Conservation (phyloP, 2,797 vertebrate genomes). For the Tadarida brasiliensis region DNA sequence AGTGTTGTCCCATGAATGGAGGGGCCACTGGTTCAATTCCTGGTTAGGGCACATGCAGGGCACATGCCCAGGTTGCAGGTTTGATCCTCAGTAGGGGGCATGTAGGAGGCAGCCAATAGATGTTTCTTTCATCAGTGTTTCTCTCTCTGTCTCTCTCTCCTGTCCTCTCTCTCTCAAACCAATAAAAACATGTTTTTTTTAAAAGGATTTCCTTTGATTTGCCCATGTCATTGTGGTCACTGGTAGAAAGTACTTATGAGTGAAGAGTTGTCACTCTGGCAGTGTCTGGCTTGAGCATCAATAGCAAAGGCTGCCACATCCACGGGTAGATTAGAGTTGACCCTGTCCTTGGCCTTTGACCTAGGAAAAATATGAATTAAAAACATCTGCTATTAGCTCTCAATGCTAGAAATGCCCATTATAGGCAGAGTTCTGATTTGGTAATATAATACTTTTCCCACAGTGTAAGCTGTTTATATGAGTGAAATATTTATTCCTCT, state of each 20-base stretch:
- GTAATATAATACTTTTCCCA: background rate
- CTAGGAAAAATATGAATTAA: background rate
- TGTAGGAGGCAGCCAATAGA: background rate
- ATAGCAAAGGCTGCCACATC: background rate
- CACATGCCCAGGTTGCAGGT: no score
- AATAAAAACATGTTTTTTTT: background rate
- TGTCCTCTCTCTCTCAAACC: background rate
- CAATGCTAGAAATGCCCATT: background rate
- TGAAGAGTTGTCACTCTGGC: background rate
- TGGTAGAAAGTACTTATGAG: background rate
- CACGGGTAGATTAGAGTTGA: background rate
- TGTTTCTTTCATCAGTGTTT: background rate
- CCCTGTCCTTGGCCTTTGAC: constrained; percentile 19
- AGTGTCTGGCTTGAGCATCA: background rate
- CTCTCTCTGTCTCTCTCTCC: background rate
- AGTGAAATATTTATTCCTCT: constrained; percentile 41
- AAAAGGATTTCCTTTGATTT: background rate
- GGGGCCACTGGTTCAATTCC: background rate
- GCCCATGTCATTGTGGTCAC: background rate
- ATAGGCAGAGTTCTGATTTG: constrained; percentile 39
- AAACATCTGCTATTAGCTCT: background rate
- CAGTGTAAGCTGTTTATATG: background rate
- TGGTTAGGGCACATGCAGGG: background rate
- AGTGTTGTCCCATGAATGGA: background rate
- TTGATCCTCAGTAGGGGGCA: background rate